phyloP scores from a whole-genome alignment of 2,113 vertebrate genomes.

The Tyrannus savana region DNA sequence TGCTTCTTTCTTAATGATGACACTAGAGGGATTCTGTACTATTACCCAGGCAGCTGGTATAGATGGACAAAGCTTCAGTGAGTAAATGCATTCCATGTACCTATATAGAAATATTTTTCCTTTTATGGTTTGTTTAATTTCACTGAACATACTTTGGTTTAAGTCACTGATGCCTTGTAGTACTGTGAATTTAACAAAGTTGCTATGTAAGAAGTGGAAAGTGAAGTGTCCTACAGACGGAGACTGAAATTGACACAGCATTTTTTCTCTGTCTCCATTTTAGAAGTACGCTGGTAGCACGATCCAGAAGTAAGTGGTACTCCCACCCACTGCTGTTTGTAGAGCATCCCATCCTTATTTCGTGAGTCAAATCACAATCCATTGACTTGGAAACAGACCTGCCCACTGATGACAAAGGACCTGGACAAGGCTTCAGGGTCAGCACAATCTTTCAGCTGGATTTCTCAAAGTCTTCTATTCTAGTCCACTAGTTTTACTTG shows the following conservation, averaged over 20 bases:
- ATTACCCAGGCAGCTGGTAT: not conserved
- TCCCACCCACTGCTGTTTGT: not conserved
- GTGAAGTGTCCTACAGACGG: not conserved
- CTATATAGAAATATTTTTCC: not conserved
- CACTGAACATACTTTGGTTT: not conserved
- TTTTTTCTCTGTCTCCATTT: not conserved
- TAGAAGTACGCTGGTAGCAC: fast-evolving
- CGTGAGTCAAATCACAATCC: not conserved
- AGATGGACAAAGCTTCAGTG: not conserved
- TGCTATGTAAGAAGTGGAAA: not conserved
- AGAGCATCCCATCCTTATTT: not conserved
- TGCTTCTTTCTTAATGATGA: not conserved
- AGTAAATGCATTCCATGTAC: not conserved
- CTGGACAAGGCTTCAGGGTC: not conserved
- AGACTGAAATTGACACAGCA: not conserved
- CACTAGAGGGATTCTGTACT: not conserved
- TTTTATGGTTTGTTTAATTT: not conserved
- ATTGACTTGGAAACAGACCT: not conserved
- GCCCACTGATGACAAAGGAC: not conserved
- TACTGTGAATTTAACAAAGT: not conserved
- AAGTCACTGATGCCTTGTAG: not conserved
- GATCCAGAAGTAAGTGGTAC: not conserved
- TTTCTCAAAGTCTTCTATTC: not conserved
- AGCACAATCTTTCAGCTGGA: not conserved
- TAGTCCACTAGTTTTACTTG: not conserved